These are phyloP conservation scores for Pseudorhombus dupliciocellatus DNA, from an alignment of 2,113 vertebrate genomes.

Conservation along the genomic window DNA sequence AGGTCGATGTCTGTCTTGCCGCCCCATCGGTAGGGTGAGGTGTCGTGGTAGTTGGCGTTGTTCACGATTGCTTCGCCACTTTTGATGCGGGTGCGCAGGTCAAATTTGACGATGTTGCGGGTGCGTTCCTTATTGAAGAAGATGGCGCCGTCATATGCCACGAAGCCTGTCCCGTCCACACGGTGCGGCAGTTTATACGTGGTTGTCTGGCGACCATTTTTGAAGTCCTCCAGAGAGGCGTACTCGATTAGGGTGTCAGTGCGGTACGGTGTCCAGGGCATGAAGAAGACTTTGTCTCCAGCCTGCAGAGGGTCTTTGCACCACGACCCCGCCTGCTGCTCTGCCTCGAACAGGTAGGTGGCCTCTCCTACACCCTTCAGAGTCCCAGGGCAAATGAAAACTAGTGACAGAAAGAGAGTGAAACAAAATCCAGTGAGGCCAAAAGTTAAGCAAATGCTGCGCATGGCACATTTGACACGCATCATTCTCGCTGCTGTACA, in stretches of 20 bases:
- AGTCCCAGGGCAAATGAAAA: slow-evolving; percentile 99
- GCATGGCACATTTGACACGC: slow-evolving; percentile 25
- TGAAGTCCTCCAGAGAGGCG: slow-evolving; percentile 93
- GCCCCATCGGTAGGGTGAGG: slow-evolving; percentile 97
- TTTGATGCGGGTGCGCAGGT: slow-evolving; percentile 98
- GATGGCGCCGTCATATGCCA: slow-evolving; percentile 96
- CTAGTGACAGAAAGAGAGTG: slow-evolving; percentile 83
- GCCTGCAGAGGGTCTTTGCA: slow-evolving; percentile 98
- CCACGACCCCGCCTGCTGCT: slow-evolving; percentile 98
- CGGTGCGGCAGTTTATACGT: slow-evolving; percentile 97
- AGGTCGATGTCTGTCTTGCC: slow-evolving; percentile 98
- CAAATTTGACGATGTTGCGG: slow-evolving; percentile 97
- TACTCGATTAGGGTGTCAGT: slow-evolving; percentile 96
- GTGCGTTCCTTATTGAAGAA: slow-evolving; percentile 99
- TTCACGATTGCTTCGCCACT: slow-evolving; percentile 99
- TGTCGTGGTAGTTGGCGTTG: slow-evolving; percentile 98
- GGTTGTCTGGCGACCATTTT: slow-evolving; percentile 91
- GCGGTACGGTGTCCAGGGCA: slow-evolving; percentile 99
- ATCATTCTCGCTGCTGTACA: slow-evolving; percentile 42
- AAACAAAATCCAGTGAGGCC: slow-evolving; percentile 43
- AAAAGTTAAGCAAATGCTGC: slow-evolving; percentile 13
- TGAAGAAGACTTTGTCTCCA: slow-evolving; percentile 98
- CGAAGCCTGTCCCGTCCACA: slow-evolving; percentile 97
- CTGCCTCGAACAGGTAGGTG: slow-evolving; percentile 93
- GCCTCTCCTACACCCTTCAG: slow-evolving; percentile 95